Evolutionary conservation across 2,797 vertebrate species (phyloP), one percentile per base, ranked within the genome.

Genomic region (Heterohyrax brucei): DNA sequence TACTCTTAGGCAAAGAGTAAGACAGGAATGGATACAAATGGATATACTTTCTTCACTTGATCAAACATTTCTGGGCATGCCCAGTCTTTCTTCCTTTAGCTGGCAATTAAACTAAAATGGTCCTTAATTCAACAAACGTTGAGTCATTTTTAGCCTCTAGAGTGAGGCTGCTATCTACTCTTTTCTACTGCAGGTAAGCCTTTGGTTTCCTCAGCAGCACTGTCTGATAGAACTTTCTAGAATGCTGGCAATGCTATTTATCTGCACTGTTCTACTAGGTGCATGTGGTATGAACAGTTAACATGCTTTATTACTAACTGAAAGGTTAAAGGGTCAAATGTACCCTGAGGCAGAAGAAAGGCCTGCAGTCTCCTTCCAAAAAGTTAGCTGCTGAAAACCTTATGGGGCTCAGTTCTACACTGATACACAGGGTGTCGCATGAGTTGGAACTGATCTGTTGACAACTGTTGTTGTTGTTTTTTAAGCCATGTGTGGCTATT

Each of bases 61-160:
- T 87, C 21, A 39, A n/a, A 75, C 10, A 44, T 19, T 39, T 66
- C 44, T 24, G 59, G n/a, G 24, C 13, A 80, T 73, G 3, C 56
- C 7, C 22, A 30, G 44, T 66, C 72, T 81, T 59, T 89, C 13
- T n/a, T 61, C 33, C 26, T 92, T 76, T 50, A 33, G 10, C 62
- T 68, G 78, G 30, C 75, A 93, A 75, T 48, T 64, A 87, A 61
- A 70, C 24, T 56, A 66, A 92, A 89, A 68, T 19, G 33, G 33
- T 56, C n/a, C 73, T 87, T 44, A 70, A 62, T 76, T 84, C 68
- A 66, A n/a, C 72, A 64, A 66, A 59, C 21, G 53, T 21, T 30
- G 83, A 76, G 26, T 83, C 75, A 87, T 81, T 59, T 59, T 19
- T 84, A 24, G n/a, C 44, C 28, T 87, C 83, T 56, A 70, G 21